These are phyloP conservation scores for Eospalax fontanierii DNA, from an alignment of 2,797 vertebrate species.

Conservation along the genomic window DNA sequence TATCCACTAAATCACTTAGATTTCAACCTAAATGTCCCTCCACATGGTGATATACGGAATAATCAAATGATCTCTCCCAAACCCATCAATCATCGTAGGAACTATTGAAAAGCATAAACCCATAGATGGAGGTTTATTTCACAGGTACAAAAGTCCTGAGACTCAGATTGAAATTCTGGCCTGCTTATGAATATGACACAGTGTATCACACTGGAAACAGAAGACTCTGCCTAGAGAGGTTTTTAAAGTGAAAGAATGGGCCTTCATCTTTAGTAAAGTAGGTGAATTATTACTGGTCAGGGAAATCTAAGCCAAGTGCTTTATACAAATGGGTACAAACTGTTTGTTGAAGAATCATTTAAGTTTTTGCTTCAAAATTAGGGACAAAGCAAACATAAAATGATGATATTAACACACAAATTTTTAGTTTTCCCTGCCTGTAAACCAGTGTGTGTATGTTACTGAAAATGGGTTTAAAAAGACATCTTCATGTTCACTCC, in stretches of 20 bases:
- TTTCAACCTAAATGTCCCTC: constrained; percentile 65
- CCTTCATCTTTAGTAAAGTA: constrained; percentile 25
- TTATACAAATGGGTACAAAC: neutral
- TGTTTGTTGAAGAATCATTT: constrained; percentile 17
- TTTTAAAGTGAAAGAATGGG: neutral
- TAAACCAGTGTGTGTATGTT: constrained; percentile 52
- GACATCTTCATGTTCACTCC: constrained; percentile 60
- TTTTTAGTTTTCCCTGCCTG: neutral
- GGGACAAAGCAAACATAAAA: constrained; percentile 64
- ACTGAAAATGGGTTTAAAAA: constrained; percentile 33
- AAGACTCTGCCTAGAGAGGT: neutral
- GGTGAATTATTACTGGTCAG: constrained; percentile 32
- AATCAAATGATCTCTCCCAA: constrained; percentile 72
- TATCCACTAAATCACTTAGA: constrained; percentile 76
- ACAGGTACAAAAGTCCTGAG: constrained; percentile 53
- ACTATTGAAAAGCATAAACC: constrained; percentile 49
- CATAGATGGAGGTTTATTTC: constrained; percentile 50
- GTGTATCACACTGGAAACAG: constrained; percentile 30
- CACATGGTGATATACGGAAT: constrained; percentile 21
- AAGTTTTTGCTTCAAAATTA: constrained; percentile 61
- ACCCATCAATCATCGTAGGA: constrained; percentile 72
- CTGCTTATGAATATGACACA: constrained; percentile 47
- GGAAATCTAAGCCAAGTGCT: constrained; percentile 44
- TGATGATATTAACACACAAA: constrained; percentile 9
- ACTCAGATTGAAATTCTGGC: constrained; percentile 38